Evolutionary conservation across 2,113 vertebrate species (phyloP).

Genomic region (Varanus salvator): DNA sequence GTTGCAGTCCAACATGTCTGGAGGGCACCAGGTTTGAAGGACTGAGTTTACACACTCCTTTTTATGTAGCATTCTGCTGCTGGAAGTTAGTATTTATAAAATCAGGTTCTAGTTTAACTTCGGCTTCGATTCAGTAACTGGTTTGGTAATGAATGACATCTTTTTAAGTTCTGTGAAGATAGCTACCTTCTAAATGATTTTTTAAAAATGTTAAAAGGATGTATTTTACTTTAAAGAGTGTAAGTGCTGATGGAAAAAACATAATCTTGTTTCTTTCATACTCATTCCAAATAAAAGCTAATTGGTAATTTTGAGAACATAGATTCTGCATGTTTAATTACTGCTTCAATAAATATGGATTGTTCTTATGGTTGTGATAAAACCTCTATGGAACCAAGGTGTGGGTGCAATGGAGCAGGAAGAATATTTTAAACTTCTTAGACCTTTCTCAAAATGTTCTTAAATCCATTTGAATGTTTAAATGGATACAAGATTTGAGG

Average conservation of each 20-base stretch:
- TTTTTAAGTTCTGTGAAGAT: not conserved
- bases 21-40: too few species aligned
- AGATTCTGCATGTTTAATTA: not conserved
- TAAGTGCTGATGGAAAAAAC: slow-evolving; percentile 33
- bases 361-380: not conserved
- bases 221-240: slow-evolving; percentile 33
- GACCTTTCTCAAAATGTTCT: too few species aligned
- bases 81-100: not conserved
- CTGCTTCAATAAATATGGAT: not conserved
- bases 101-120: accelerated
- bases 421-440: too few species aligned
- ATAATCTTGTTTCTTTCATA: slow-evolving; percentile 46
- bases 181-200: not conserved
- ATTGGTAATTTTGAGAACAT: slow-evolving; percentile 18
- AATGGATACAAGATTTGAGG: not conserved
- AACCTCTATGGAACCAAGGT: not conserved
- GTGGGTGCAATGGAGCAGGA: not conserved
- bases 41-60: not conserved
- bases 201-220: slow-evolving; percentile 49
- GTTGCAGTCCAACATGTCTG: too few species aligned
- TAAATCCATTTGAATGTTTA: too few species aligned
- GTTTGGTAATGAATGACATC: not conserved
- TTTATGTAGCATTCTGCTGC: accelerated
- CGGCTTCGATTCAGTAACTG: not conserved
- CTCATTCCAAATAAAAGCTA: slow-evolving; percentile 62